Conservation (phyloP, 2,113 vertebrate genomes). For the Ursus arctos region DNA sequence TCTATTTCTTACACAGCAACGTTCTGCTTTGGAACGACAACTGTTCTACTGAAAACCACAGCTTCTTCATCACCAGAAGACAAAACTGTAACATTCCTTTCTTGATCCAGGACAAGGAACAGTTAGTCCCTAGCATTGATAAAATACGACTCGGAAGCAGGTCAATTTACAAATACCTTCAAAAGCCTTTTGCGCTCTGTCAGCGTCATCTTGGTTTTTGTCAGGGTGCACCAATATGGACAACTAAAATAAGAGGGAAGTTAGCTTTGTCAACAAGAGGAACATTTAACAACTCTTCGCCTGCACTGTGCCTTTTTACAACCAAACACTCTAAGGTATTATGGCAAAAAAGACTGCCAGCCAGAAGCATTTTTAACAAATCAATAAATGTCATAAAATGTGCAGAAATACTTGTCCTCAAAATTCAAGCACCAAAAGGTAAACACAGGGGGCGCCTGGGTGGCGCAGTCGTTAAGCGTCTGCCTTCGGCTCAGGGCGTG, state of each 20-base stretch:
- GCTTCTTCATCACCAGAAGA: constrained; percentile 56
- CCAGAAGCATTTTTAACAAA: not conserved
- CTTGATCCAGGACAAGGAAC: constrained; percentile 52
- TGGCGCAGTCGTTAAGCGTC: too few species aligned
- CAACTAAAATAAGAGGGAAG: constrained; percentile 88
- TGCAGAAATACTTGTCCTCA: not conserved
- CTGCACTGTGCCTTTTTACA: not conserved
- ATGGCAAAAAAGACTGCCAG: not conserved
- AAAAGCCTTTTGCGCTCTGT: constrained; percentile 97
- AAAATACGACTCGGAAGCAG: constrained; percentile 52
- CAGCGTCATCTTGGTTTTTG: constrained; percentile 97
- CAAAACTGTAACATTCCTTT: constrained; percentile 53
- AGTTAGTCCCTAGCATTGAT: not conserved
- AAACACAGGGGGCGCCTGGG: not conserved
- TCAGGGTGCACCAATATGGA: constrained; percentile 99
- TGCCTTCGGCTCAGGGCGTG: too few species aligned
- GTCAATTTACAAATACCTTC: constrained; percentile 92
- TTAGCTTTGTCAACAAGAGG: not conserved
- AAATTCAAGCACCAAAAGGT: constrained; percentile 37
- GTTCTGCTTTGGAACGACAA: constrained; percentile 61
- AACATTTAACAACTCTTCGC: not conserved
- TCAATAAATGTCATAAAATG: constrained; percentile 35
- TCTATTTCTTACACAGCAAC: constrained; percentile 52
- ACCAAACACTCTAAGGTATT: not conserved
- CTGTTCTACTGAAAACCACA: constrained; percentile 58